Conservation (phyloP, 2,888 invertebrate genomes). For the Yponomeuta sedellus region DNA sequence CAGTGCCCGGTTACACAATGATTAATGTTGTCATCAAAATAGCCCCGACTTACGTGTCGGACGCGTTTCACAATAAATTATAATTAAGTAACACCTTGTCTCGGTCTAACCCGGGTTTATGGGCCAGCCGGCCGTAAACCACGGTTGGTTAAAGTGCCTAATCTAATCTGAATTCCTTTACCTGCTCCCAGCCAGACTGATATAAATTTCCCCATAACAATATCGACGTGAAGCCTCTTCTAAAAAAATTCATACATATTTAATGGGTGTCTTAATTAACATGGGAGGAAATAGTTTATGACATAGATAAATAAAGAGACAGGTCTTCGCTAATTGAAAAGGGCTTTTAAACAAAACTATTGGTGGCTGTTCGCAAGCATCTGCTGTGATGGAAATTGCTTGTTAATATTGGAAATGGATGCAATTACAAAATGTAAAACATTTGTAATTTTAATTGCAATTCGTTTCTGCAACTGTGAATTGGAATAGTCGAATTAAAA, state of each 20-base stretch:
- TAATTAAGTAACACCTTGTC: conserved; percentile 70
- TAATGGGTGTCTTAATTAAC: conserved; percentile 38
- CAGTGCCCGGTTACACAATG: conserved; percentile 48
- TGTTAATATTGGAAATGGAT: not conserved
- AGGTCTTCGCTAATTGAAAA: conserved; percentile 37
- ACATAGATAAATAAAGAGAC: conserved; percentile 39
- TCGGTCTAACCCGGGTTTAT: conserved; percentile 52
- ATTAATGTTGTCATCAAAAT: conserved; percentile 64
- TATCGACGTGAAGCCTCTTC: conserved; percentile 12
- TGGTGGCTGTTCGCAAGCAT: conserved; percentile 18
- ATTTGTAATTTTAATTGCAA: no score
- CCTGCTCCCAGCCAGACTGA: conserved; percentile 41
- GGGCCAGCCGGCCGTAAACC: conserved; percentile 49
- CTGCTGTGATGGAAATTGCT: conserved; percentile 50
- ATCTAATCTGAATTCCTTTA: conserved; percentile 63
- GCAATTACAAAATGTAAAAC: not conserved
- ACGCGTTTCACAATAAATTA: conserved; percentile 67
- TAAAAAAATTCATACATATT: conserved; percentile 11
- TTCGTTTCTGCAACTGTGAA: no score
- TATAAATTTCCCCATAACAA: conserved; percentile 42
- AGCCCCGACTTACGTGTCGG: conserved; percentile 42
- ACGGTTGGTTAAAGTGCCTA: conserved; percentile 49
- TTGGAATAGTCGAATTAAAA: no score
- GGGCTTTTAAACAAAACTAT: conserved; percentile 38
- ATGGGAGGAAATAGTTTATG: conserved; percentile 35